Evolutionary conservation across 2,113 vertebrate genomes (phyloP).

Genomic region (Calypte anna): DNA sequence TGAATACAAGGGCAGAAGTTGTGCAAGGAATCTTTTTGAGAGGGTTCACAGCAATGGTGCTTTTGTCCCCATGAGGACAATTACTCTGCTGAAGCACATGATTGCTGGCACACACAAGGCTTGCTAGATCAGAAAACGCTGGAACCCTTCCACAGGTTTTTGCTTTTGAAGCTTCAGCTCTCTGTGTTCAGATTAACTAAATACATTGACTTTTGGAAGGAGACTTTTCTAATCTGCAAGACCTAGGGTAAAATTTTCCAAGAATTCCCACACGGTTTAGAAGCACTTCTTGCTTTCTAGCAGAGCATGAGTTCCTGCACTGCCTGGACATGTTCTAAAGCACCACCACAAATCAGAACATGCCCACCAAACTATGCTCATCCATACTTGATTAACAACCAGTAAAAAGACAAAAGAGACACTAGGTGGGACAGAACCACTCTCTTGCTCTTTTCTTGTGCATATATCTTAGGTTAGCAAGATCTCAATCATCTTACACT

Average conservation of each 20-base stretch:
- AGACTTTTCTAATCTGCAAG: not conserved
- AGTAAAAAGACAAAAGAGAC: not conserved
- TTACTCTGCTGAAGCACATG: not conserved
- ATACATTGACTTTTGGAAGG: not conserved
- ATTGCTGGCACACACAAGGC: not conserved
- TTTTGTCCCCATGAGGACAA: not conserved
- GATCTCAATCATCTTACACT: not conserved
- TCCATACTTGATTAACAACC: not conserved
- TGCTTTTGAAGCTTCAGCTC: conserved; percentile 1
- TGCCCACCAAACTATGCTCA: not conserved
- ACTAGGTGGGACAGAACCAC: not conserved
- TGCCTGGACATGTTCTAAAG: not conserved
- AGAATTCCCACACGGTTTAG: not conserved
- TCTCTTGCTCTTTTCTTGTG: not conserved
- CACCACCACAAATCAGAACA: not conserved
- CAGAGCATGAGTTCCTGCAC: fast-evolving
- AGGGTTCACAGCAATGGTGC: not conserved
- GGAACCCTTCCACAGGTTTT: not conserved
- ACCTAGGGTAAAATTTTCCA: not conserved
- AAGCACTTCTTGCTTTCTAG: not conserved
- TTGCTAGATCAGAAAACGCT: not conserved
- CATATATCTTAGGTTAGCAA: not conserved
- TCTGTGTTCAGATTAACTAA: not conserved
- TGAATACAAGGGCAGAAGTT: not conserved
- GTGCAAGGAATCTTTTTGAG: not conserved